Conservation (phyloP, 2,888 invertebrate genomes). For the Diploptera punctata region DNA sequence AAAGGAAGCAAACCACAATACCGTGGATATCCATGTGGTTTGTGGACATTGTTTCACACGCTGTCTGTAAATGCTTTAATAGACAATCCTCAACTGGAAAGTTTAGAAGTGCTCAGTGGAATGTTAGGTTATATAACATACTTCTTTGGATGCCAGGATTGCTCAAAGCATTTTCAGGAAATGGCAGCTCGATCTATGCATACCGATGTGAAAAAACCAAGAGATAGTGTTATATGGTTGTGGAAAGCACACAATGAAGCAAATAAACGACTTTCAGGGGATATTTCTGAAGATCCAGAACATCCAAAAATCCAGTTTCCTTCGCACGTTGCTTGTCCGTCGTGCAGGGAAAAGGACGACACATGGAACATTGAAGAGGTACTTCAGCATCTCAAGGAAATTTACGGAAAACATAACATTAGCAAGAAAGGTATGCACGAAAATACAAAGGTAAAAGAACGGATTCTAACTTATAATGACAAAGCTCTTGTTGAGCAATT, state of each 20-base stretch:
- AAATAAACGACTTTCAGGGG: slow-evolving; percentile 85
- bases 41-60: slow-evolving; percentile 95
- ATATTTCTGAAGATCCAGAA: slow-evolving; percentile 87
- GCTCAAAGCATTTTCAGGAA: slow-evolving; percentile 85
- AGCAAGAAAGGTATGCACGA: slow-evolving; percentile 33
- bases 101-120: slow-evolving; percentile 73
- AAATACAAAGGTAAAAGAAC: not conserved
- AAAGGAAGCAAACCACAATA: slow-evolving; percentile 74
- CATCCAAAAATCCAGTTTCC: slow-evolving; percentile 94
- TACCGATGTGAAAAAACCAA: slow-evolving; percentile 70
- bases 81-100: slow-evolving; percentile 47
- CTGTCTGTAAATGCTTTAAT: slow-evolving; percentile 78
- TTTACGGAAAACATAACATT: slow-evolving; percentile 55
- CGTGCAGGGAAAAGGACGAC: slow-evolving; percentile 65
- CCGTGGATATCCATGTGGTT: slow-evolving; percentile 91
- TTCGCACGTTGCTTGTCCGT: slow-evolving; percentile 66
- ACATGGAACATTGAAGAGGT: slow-evolving; percentile 71
- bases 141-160: slow-evolving; percentile 94
- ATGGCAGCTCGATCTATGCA: slow-evolving; percentile 79
- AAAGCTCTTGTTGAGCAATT: slow-evolving; percentile 13
- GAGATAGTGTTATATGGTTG: slow-evolving; percentile 87
- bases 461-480: not conserved
- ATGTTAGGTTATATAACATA: slow-evolving; percentile 89
- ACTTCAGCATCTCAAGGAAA: slow-evolving; percentile 64
- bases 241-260: slow-evolving; percentile 96